phyloP scores from a whole-genome alignment of 2,888 invertebrate species.

The Terebella lapidaria region DNA sequence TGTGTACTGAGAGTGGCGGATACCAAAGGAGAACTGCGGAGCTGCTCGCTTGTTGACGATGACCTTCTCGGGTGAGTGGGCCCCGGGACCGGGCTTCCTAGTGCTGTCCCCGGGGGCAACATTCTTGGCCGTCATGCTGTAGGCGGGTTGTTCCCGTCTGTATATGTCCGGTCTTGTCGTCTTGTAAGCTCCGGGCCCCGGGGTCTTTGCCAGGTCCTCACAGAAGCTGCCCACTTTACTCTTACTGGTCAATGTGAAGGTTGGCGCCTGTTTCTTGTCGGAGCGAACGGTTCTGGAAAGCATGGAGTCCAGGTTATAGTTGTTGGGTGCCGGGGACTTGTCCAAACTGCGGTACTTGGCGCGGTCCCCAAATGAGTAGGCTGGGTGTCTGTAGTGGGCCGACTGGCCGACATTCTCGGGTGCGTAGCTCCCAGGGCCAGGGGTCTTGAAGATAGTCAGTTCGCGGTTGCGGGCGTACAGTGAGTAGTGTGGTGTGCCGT shows the following conservation, averaged over 20 bases:
- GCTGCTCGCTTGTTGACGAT: slow-evolving; percentile 32
- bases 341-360: slow-evolving; percentile 28
- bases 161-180: slow-evolving; percentile 61
- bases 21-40: slow-evolving; percentile 53
- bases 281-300: slow-evolving; percentile 11
- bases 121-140: slow-evolving; percentile 76
- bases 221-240: slow-evolving; percentile 11
- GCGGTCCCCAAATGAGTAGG: slow-evolving; percentile 31
- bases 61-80: slow-evolving; percentile 76
- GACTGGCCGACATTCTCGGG: too few relatives aligned
- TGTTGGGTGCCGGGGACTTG: slow-evolving; percentile 24
- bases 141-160: slow-evolving; percentile 57
- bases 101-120: slow-evolving; percentile 70
- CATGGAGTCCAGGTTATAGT: slow-evolving; percentile 24
- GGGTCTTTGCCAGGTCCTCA: slow-evolving; percentile 21
- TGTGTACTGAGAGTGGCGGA: slow-evolving; percentile 51
- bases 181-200: slow-evolving; percentile 72
- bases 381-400: slow-evolving; percentile 31
- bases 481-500: too few relatives aligned
- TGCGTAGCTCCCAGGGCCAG: too few relatives aligned
- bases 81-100: slow-evolving; percentile 76
- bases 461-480: too few relatives aligned
- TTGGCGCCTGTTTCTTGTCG: slow-evolving; percentile 11
- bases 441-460: too few relatives aligned
- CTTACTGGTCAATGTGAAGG: slow-evolving; percentile 16